Conservation (phyloP, 53 echinoderm and acorn worm genomes). For the Astropecten irregularis region DNA sequence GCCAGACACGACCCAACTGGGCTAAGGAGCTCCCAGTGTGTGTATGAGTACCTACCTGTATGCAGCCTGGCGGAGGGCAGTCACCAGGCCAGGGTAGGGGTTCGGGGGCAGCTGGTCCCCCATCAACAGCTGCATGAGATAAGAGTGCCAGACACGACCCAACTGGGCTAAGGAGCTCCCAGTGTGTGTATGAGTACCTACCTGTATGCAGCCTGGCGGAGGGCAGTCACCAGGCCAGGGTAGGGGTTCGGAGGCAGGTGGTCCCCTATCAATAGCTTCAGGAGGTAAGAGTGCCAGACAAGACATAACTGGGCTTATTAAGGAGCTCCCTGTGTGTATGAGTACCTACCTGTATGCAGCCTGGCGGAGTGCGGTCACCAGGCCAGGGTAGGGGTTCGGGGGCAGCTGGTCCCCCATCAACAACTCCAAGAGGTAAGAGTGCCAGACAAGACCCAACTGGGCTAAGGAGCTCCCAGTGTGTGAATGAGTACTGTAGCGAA, state of each 20-base stretch:
- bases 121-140: constrained; percentile 62
- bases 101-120: constrained; percentile 78
- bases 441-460: constrained; percentile 85
- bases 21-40: too few species aligned
- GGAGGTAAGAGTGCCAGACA: constrained; percentile 75
- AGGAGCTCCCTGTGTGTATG: too few species aligned
- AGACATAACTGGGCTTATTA: too few species aligned
- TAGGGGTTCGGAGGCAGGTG: constrained; percentile 88
- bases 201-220: constrained; percentile 81
- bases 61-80: constrained; percentile 77
- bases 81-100: constrained; percentile 88
- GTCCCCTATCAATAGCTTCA: constrained; percentile 56
- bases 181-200: too few species aligned
- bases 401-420: constrained; percentile 65
- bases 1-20: constrained; percentile 85
- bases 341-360: constrained; percentile 93
- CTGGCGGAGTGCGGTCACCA: constrained; percentile 76
- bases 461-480: too few species aligned
- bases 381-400: constrained; percentile 89
- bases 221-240: constrained; percentile 77
- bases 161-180: too few species aligned
- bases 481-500: too few species aligned
- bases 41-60: too few species aligned
- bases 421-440: constrained; percentile 66
- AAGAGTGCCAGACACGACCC: constrained; percentile 81